phyloP scores from a whole-genome alignment of 2,888 invertebrate species.

The Cantharis flavilabris region DNA sequence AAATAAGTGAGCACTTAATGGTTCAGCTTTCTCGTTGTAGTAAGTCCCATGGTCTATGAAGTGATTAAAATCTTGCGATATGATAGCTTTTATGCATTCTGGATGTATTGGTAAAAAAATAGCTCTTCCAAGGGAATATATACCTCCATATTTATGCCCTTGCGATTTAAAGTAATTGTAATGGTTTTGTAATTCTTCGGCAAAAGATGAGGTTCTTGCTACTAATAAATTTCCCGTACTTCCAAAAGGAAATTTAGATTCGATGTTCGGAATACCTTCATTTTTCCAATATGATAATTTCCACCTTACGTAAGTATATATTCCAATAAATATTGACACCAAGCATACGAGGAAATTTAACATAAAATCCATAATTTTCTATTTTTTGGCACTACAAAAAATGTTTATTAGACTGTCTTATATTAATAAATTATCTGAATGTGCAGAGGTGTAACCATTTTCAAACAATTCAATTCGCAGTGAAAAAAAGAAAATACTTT shows the following conservation, averaged over 20 bases:
- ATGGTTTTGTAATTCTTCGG: conserved; percentile 5
- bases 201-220: conserved; percentile 11
- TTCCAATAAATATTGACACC: not conserved
- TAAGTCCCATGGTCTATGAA: conserved; percentile 65
- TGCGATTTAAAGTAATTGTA: conserved; percentile 22
- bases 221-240: conserved; percentile 28
- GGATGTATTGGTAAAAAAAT: conserved; percentile 20
- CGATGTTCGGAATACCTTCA: conserved; percentile 15
- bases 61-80: conserved; percentile 62
- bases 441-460: too few relatives aligned
- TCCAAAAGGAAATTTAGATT: conserved; percentile 39
- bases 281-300: conserved; percentile 30
- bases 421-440: too few relatives aligned
- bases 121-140: conserved; percentile 20
- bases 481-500: too few relatives aligned
- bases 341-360: not conserved
- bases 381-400: too few relatives aligned
- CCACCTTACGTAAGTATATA: conserved; percentile 7
- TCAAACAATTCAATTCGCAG: too few relatives aligned
- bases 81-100: conserved; percentile 47
- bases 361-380: not conserved
- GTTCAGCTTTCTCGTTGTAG: conserved; percentile 61
- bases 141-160: conserved; percentile 24
- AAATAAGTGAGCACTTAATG: conserved; percentile 61
- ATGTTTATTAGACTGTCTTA: too few relatives aligned